A percentile compares a stretch with the other conserved stretches of the same genome.
Evolutionary conservation across 2,888 invertebrate genomes (phyloP).

Genomic region (Glaucopsyche alexis): DNA sequence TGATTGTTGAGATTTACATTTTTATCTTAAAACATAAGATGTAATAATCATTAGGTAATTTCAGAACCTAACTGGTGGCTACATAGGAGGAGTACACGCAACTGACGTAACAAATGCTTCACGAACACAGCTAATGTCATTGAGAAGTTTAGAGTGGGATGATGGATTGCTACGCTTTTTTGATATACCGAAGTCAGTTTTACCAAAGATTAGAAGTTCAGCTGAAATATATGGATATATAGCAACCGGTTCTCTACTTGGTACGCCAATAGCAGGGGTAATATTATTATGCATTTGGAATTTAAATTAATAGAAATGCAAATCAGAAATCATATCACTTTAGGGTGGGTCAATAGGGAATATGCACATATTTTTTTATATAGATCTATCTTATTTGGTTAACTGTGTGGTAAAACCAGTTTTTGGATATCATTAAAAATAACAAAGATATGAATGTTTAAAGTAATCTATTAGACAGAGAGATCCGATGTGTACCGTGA

Average conservation of each 20-base stretch:
- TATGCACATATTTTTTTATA: too few species aligned
- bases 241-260: constrained; percentile 85
- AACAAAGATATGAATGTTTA: too few species aligned
- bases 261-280: constrained; percentile 93
- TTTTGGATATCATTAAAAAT: too few species aligned
- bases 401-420: too few species aligned
- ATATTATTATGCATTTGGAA: constrained; percentile 49
- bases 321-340: neutral
- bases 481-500: too few species aligned
- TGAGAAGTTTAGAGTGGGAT: constrained; percentile 94
- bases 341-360: too few species aligned
- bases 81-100: constrained; percentile 82
- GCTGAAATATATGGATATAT: constrained; percentile 95
- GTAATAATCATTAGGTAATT: constrained; percentile 37
- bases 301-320: constrained; percentile 29
- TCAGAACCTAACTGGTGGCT: constrained; percentile 82
- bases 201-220: constrained; percentile 94
- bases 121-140: constrained; percentile 96
- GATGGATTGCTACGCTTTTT: constrained; percentile 92
- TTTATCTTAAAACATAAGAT: neutral
- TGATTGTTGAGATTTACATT: neutral
- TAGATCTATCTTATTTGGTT: too few species aligned
- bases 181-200: constrained; percentile 88
- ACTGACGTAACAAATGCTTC: constrained; percentile 99
- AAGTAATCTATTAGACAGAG: too few species aligned